Evolutionary conservation across 1,140 invertebrate genomes (phyloP).

Genomic region (Diuraphis noxia): DNA sequence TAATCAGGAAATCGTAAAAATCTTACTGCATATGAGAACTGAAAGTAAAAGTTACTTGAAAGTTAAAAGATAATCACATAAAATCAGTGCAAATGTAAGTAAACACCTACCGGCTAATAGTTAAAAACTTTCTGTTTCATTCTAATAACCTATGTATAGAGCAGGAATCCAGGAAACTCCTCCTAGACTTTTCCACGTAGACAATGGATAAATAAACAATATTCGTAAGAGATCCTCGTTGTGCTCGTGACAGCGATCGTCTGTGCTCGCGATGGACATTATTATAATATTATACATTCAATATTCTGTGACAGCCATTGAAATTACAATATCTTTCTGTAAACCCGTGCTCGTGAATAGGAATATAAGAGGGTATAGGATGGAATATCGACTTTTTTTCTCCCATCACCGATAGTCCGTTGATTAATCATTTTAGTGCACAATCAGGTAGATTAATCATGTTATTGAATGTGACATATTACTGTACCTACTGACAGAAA

Average conservation of each 20-base stretch:
- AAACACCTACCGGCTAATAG: not conserved
- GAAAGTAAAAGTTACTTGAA: not conserved
- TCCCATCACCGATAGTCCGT: not conserved
- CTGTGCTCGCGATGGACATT: not conserved
- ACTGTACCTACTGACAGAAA: not conserved
- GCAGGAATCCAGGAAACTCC: not conserved
- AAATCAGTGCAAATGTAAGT: not conserved
- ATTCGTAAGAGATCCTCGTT: not conserved
- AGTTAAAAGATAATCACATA: not conserved
- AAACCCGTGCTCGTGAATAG: not conserved
- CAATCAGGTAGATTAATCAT: slow-evolving; percentile 22
- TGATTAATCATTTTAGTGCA: not conserved
- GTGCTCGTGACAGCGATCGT: not conserved
- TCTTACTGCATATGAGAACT: not conserved
- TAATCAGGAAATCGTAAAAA: not conserved
- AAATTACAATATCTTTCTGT: not conserved
- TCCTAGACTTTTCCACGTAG: not conserved
- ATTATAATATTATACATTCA: not conserved
- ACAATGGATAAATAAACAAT: not conserved
- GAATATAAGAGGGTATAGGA: not conserved
- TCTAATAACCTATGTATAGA: not conserved
- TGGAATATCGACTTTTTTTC: not conserved
- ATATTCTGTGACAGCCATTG: not conserved
- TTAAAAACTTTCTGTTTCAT: not conserved
- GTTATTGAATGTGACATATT: not conserved